Evolutionary conservation across 2,797 vertebrate genomes (phyloP).

Genomic region (Rhinella marina): DNA sequence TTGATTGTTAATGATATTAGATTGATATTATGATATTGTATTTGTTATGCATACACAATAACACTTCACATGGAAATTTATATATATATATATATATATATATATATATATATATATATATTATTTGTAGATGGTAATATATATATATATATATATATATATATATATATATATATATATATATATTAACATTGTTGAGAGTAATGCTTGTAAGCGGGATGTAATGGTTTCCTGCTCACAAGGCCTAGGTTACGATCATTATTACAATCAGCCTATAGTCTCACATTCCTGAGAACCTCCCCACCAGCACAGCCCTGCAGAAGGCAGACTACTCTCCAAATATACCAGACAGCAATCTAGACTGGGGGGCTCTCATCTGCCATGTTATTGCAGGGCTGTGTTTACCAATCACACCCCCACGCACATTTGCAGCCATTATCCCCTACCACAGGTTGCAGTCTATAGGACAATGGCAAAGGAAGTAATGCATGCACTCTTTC

Average conservation of each 20-base stretch:
- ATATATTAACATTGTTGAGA: no score
- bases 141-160: not conserved
- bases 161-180: no score
- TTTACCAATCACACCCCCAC: not conserved
- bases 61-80: not conserved
- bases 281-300: conserved; percentile 70
- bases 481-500: no score
- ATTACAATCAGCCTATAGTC: conserved; percentile 76
- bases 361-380: not conserved
- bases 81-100: not conserved
- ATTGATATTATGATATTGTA: not conserved
- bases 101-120: not conserved
- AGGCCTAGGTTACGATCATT: conserved; percentile 99
- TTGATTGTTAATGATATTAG: not conserved
- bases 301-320: conserved; percentile 80
- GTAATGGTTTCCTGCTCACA: conserved; percentile 73
- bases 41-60: not conserved
- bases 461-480: not conserved
- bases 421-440: not conserved
- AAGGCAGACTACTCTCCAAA: conserved; percentile 60
- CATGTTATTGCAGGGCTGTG: not conserved
- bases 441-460: not conserved
- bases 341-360: conserved; percentile 27
- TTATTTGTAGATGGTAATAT: not conserved
- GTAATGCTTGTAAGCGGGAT: conserved; percentile 31